These are phyloP conservation scores for Salvelinus sp. DNA, from an alignment of 2,113 vertebrate species.

Conservation along the genomic window DNA sequence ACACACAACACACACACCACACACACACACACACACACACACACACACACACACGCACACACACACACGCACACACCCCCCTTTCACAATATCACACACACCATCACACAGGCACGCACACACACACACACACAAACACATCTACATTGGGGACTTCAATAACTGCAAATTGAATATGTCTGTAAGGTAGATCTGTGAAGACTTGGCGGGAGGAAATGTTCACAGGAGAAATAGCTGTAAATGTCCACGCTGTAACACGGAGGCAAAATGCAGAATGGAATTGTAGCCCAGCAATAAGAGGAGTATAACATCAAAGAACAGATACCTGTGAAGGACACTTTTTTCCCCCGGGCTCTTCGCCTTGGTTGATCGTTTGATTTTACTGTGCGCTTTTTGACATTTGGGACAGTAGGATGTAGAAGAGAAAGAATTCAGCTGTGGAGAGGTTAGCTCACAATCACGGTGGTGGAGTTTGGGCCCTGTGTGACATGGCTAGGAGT, in stretches of 20 bases:
- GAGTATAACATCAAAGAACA: constrained; percentile 40
- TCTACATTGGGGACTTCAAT: too few species aligned
- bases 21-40: too few species aligned
- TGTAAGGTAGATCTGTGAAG: constrained; percentile 69
- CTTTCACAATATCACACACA: too few species aligned
- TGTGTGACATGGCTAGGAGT: too few species aligned
- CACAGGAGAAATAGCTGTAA: constrained; percentile 57
- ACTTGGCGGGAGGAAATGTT: constrained; percentile 62
- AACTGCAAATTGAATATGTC: constrained; percentile 8
- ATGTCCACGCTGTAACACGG: constrained; percentile 66
- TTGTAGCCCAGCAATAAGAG: constrained; percentile 55
- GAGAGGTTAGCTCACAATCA: too few species aligned
- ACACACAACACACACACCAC: too few species aligned
- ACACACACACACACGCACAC: too few species aligned
- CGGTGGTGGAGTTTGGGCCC: too few species aligned
- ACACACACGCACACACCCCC: too few species aligned
- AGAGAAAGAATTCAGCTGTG: background rate
- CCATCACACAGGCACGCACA: too few species aligned
- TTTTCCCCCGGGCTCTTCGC: background rate
- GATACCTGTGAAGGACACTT: background rate
- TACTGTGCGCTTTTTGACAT: background rate
- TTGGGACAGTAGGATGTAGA: background rate
- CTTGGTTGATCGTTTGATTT: background rate
- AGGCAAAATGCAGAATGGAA: constrained; percentile 56
- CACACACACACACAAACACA: too few species aligned